Evolutionary conservation across 1,140 invertebrate genomes (phyloP), one percentile per base, ranked within the genome.

Genomic region (Cyrtorhinus lividipennis): DNA sequence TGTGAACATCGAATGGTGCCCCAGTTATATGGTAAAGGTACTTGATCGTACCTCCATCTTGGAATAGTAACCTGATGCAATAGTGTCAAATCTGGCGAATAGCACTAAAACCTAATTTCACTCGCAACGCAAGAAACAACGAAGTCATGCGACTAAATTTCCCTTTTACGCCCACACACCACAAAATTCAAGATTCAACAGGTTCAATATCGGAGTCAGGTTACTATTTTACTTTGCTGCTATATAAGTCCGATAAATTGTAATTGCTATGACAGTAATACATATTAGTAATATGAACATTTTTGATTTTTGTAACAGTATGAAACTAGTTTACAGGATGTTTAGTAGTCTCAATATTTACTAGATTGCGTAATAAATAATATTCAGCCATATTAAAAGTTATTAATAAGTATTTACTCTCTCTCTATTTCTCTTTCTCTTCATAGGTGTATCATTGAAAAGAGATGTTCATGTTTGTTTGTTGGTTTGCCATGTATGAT

Each of bases 261-360:
- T 63, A 63, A 63, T 63, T 63, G 62, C 62, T 67, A 64, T 53
- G 64, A 65, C 66, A 67, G 64, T 65, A 65, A 65, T 59, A 38
- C n/a, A 53, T 65, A 67, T 67, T 64, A 66, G 63, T 67, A 65
- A 64, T 65, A 60, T 64, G 61, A 64, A 67, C 59, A 63, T 65
- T 65, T 67, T 67, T 64, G 10, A 22, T 24, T 66, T 66, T 68
- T 68, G 62, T 62, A 63, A 62, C 59, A 65, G 64, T 68, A 68
- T 61, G 56, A 58, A 60, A 68, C 64, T 68, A 68, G 67, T 68
- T 68, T 68, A 66, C 65, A 68, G 64, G 64, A 68, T 68, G 65
- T 68, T 68, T 65, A 66, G 65, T 68, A 68, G 67, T 64, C 46
- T 66, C 62, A 65, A 67, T 65, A 68, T 66, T 68, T 62, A 63